These are phyloP conservation scores for Heloderma charlesbogerti DNA, from an alignment of 2,113 vertebrate genomes.

Conservation along the genomic window DNA sequence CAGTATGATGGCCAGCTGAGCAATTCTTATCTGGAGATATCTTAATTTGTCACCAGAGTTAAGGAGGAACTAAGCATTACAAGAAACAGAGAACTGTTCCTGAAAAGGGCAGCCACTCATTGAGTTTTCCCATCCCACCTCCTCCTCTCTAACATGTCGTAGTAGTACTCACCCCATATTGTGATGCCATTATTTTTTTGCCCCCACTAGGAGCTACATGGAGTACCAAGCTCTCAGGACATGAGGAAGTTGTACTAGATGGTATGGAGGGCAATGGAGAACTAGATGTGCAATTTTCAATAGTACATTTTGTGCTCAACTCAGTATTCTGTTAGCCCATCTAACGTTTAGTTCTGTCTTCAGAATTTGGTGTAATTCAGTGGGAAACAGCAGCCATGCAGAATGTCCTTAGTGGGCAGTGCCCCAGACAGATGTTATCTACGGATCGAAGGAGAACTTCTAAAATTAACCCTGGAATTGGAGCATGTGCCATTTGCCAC, in stretches of 20 bases:
- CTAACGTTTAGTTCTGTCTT: neutral
- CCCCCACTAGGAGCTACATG: too few species aligned
- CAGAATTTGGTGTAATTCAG: neutral
- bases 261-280: neutral
- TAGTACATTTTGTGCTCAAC: neutral
- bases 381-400: neutral
- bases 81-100: neutral
- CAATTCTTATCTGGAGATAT: neutral
- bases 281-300: neutral
- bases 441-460: too few species aligned
- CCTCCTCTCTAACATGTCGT: neutral
- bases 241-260: neutral
- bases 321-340: neutral
- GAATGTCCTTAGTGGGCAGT: neutral
- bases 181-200: neutral
- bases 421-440: neutral
- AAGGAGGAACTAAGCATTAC: neutral
- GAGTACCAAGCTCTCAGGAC: too few species aligned
- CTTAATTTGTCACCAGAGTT: neutral
- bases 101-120: too few species aligned
- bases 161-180: neutral
- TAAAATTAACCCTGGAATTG: neutral
- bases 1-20: neutral
- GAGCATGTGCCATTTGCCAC: neutral
- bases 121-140: neutral